Evolutionary conservation across 1,140 invertebrate species (phyloP), one percentile per base, ranked within the genome.

Genomic region (Pseudomyrmex concolor): DNA sequence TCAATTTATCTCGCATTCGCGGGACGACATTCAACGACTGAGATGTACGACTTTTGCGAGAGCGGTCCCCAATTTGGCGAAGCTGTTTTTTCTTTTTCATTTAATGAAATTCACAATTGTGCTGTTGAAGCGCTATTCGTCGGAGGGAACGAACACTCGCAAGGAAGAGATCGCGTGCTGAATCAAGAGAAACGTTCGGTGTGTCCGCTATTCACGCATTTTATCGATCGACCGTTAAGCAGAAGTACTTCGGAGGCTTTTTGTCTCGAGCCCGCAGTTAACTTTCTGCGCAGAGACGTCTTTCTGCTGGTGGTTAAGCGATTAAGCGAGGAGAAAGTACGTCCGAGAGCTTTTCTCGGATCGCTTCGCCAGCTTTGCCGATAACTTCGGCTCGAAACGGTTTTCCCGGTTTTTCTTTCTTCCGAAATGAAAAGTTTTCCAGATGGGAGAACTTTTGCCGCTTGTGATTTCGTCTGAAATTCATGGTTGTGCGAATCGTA

Each of bases 141-240:
- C 2, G 19, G 19, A 50, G 73, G 45, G 60, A 84, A 77, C 25
- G 25, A 10, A 12, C 17, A 22, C 8, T 12, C 17, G n/a, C 34
- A 5, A 34, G 7, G 34, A 34, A 34, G 34, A 34, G 12, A 34
- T 64, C 17, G n/a, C 2, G 17, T 57, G 22, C 73, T 67, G 77
- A 86, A 86, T 85, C 84, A 64, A 13, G 12, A 12, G n/a, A 71
- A 60, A 71, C 22, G 12, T 4, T 17, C 25, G 1, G 48, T 19
- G 25, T 34, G 15, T 45, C n/a, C 13, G 19, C n/a, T 45, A 63
- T 84, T 83, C 63, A 63, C 85, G 25, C 45, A 54, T 63, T 72
- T 87, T 70, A 86, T 87, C 71, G 86, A 83, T 87, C 74, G 34
- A 77, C 80, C 43, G 67, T 86, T 83, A 72, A 78, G 54, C 85